Percentiles rank a stretch among this genome's conserved stretches.
phyloP scores from a whole-genome alignment of 2,113 vertebrate genomes.

The Arothron firmamentum region DNA sequence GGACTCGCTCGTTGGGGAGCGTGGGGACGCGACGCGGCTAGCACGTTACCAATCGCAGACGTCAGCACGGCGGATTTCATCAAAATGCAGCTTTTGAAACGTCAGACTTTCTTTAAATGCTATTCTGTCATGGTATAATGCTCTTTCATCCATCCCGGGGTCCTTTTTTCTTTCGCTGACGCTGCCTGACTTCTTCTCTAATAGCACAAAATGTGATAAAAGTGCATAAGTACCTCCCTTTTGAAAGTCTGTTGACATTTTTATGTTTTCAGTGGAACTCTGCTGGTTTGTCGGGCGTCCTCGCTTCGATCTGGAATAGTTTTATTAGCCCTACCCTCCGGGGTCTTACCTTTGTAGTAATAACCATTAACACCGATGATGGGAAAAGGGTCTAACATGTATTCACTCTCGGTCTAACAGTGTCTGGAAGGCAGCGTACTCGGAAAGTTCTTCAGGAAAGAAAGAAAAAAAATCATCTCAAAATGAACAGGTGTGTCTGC shows the following conservation, averaged over 20 bases:
- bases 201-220: constrained; percentile 33
- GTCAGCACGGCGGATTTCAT: too few relatives aligned
- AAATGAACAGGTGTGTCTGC: constrained; percentile 35
- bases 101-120: background rate
- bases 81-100: background rate
- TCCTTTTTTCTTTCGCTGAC: constrained; percentile 7
- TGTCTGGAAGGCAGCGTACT: constrained; percentile 46
- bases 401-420: constrained; percentile 26
- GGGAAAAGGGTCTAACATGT: constrained; percentile 18
- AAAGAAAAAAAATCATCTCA: constrained; percentile 20
- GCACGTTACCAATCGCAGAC: too few relatives aligned
- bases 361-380: constrained; percentile 40
- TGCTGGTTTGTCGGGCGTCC: constrained; percentile 32
- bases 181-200: constrained; percentile 11
- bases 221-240: constrained; percentile 4
- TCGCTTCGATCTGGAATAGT: constrained; percentile 10
- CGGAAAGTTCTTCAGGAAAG: constrained; percentile 39
- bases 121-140: constrained; percentile 1
- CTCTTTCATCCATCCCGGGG: constrained; percentile 5
- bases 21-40: too few relatives aligned
- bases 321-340: constrained; percentile 19
- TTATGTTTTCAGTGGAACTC: constrained; percentile 25
- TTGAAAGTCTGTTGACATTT: constrained; percentile 27
- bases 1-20: background rate
- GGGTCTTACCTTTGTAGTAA: constrained; percentile 50